phyloP scores from a whole-genome alignment of 2,113 vertebrate genomes.

The Vimba vimba region DNA sequence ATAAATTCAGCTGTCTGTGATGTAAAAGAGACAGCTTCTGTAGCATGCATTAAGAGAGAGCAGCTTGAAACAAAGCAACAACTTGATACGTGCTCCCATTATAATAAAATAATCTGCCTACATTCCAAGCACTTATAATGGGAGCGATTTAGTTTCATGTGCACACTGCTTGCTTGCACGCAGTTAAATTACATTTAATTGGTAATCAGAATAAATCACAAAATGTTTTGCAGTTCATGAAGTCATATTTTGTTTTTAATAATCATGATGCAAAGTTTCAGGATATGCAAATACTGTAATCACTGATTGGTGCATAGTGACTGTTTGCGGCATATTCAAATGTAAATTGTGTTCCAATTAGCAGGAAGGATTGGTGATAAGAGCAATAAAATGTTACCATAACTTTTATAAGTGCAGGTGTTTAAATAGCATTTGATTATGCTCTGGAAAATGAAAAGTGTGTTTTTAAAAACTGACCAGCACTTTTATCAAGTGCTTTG shows the following conservation, averaged over 20 bases:
- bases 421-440: not conserved
- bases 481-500: not conserved
- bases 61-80: not conserved
- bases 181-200: not conserved
- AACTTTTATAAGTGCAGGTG: not conserved
- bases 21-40: not conserved
- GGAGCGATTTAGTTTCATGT: not conserved
- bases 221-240: not conserved
- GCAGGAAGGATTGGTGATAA: not conserved
- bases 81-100: not conserved
- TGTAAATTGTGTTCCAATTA: not conserved
- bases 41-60: not conserved
- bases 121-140: not conserved
- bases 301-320: not conserved
- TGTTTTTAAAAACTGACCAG: constrained; percentile 1
- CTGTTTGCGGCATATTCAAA: not conserved
- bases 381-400: not conserved
- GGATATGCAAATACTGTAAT: not conserved
- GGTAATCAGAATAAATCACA: not conserved
- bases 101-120: not conserved
- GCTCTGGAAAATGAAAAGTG: not conserved
- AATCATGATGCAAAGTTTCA: not conserved
- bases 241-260: not conserved
- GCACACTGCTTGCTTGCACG: not conserved
- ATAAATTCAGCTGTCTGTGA: not conserved